Evolutionary conservation across 2,113 vertebrate genomes (phyloP), one percentile per base, ranked within the genome.

Genomic region (Neolamprologus devosi): DNA sequence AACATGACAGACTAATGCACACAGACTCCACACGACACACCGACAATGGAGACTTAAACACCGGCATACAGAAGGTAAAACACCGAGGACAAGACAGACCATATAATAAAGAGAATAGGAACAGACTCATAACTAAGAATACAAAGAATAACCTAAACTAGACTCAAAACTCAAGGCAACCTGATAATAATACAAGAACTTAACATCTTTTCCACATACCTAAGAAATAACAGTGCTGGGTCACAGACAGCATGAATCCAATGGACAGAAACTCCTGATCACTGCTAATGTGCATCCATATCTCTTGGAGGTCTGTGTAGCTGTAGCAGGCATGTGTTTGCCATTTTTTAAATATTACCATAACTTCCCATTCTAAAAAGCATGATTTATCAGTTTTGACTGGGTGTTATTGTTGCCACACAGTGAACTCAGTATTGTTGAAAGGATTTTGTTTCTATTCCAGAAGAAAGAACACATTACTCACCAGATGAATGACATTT

Each of bases 21-120:
- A 11, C 58, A 63, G 28, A 60, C 28, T 6, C 28, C 57, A 60
- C 28, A 30, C 0, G 3, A 60, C 28, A 16, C 26, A 30, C 26
- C 0, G 57, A 60, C 5, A 11, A 19, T 7, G 0, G 28, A 60
- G 28, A 33, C 28, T 60, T 33, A 12, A 54, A 54, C n/a, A 0
- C 0, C 47, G 1, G n/a, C 10, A 54, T 54, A 12, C 5, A 12
- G 28, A 60, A 60, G 28, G 57, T 60, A 60, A 60, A 60, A 60
- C 57, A 19, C 57, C 1, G 28, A 60, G 57, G 57, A 60, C 57
- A 60, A 19, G 28, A 2, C 16, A 33, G 57, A 60, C 9, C 28
- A 60, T 10, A 7, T 60, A 60, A 19, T 10, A 19, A 60, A 33
- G 28, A 33, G 57, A 60, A 60, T 10, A 2, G 57, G 28, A 60